Conservation (phyloP, 2,797 vertebrate genomes). For the Graptemys geographica region DNA sequence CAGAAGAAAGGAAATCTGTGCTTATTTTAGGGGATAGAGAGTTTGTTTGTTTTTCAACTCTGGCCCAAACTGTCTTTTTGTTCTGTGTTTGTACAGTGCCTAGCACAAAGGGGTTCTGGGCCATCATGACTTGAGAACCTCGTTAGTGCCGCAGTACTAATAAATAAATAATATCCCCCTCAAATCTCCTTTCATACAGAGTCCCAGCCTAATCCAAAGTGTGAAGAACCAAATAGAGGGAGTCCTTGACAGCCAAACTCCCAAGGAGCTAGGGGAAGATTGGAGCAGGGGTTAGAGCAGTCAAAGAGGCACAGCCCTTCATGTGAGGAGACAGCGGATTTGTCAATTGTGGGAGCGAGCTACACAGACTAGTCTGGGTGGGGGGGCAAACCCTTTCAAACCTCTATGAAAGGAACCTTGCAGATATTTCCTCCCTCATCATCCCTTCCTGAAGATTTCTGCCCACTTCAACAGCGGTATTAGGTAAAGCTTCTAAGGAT, state of each 20-base stretch:
- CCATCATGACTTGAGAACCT: not conserved
- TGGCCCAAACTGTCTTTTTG: not conserved
- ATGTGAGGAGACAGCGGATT: not conserved
- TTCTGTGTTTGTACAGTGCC: not conserved
- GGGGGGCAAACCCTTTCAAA: not conserved
- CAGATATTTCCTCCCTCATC: not conserved
- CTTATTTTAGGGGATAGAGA: not conserved
- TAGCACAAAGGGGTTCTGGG: not conserved
- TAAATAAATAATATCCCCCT: not conserved
- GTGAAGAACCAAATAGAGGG: not conserved
- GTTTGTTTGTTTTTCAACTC: not conserved
- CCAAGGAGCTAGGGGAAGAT: not conserved
- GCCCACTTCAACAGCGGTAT: not conserved
- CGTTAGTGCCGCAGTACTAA: not conserved
- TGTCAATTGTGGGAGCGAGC: not conserved
- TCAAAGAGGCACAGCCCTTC: not conserved
- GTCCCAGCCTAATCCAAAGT: too few relatives aligned
- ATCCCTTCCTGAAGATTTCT: not conserved
- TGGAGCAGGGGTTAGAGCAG: not conserved
- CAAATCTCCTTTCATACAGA: not conserved
- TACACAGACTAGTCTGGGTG: too few relatives aligned
- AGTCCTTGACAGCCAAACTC: not conserved
- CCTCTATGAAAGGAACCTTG: not conserved
- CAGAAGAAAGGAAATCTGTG: not conserved
- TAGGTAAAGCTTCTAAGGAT: not conserved